Evolutionary conservation across 2,113 vertebrate genomes (phyloP), one percentile per base, ranked within the genome.

Genomic region (Macrotus californicus): DNA sequence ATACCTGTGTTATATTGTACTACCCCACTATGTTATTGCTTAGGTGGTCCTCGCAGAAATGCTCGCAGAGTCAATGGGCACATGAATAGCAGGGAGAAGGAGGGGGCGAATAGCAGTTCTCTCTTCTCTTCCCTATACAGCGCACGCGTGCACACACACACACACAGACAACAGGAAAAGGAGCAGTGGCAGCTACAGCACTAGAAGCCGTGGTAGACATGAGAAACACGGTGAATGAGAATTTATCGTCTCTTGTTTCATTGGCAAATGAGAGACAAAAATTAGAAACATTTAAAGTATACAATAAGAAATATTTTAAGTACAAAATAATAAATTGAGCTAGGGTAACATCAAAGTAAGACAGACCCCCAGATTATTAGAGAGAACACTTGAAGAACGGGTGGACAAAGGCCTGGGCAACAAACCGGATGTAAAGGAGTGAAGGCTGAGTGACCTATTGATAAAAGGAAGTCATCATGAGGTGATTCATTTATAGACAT

Each of bases 391-490:
- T 93, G 1, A 26, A 43, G 34, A 84, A 66, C 19, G 29, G 31
- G 26, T 46, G 7, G 41, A 73, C 43, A 83, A 64, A 95, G 34
- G 31, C 16, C 41, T 52, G 8, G 34, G n/a, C 50, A 46, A 54
- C 24, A 64, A 83, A 83, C 4, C 19, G 56, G 61, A 82, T 34
- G 66, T 75, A 39, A 66, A 50, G 22, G 31, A 54, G 56, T 19
- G 31, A 82, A 61, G 36, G 66, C 26, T 67, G 46, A 81, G 67
- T 22, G 6, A 82, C 41, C 22, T 43, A 14, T 15, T 9, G 41
- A 34, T 29, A 73, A 77, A 91, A 93, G 66, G 67, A 77, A 82
- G n/a, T 46, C 50, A 56, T 46, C 77, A 29, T n/a, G 21, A 43
- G 10, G 5, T 22, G 48, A 67, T 87, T 83, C 67, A 83, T 50